phyloP scores from a whole-genome alignment of 2,888 invertebrate species.

The Uropetala carovei region DNA sequence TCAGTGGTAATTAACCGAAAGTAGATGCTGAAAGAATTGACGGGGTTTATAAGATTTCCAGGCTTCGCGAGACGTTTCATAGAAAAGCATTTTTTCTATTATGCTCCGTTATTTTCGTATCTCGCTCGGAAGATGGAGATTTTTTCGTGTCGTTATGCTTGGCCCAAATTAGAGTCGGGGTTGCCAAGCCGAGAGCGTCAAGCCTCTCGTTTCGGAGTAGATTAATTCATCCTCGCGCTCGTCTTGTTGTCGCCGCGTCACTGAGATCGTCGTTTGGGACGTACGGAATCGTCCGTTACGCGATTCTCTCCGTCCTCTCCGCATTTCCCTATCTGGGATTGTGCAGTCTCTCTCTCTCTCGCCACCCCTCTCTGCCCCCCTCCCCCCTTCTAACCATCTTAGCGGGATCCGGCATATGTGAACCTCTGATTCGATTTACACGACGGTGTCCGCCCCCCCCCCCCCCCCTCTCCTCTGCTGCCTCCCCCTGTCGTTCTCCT shows the following conservation, averaged over 20 bases:
- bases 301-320: not conserved
- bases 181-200: not conserved
- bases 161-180: no score
- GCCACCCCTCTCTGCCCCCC: not conserved
- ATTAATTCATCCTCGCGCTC: no score
- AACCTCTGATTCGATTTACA: slow-evolving; percentile 29
- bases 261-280: not conserved
- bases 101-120: no score
- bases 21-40: no score
- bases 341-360: not conserved
- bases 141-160: no score
- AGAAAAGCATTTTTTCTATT: no score
- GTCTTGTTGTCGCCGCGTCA: not conserved
- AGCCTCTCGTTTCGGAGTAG: no score
- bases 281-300: not conserved
- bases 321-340: not conserved
- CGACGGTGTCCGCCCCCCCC: not conserved
- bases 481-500: no score
- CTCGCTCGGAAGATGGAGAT: no score
- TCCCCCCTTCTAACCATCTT: slow-evolving; percentile 4
- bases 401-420: slow-evolving; percentile 23
- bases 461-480: not conserved
- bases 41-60: no score
- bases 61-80: no score
- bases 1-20: no score